Base-by-base conservation (phyloP, 2,888 invertebrate species). In the Scaptodrosophila latifasciaeformis region DNA sequence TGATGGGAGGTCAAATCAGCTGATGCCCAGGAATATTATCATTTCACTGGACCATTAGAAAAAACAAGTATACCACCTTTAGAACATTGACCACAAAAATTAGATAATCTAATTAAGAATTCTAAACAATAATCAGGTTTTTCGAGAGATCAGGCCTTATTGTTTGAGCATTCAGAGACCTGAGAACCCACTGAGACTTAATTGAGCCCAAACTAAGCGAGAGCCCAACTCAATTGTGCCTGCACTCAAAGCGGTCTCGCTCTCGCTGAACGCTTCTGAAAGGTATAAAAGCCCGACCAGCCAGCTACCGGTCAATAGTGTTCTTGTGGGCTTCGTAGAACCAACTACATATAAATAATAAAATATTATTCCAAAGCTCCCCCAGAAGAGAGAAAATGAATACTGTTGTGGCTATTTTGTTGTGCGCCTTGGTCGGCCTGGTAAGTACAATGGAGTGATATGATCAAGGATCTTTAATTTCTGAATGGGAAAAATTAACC, bases 341-440 rank as follows among this genome's bases (percentile, higher is more conserved):
- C 17, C 51, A 50, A 54, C 51, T 54, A 5, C 31, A n/a, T 35
- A 58, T 24, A 48, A 46, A 40, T 54, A 58, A 37, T 4, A 48
- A 51, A 31, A 15, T 30, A 15, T 17, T 31, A 35, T 34, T 9
- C 1, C 35, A 49, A 63, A 44, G 54, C 17, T 34, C 59, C 60
- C 56, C 15, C 50, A n/a, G n/a, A 74, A 81, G 4, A 3, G 24
- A 5, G 24, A 37, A 71, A 21, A 85, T 85, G 85, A 86, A 86
- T 70, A 82, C 76, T 62, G 40, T 78, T 49, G 54, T 85, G 62
- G 84, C 79, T 50, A 66, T 85, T 57, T 53, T 85, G 40, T 55
- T 85, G 50, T 79, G 83, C 55, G 84, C 84, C 45, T 49, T 86
- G 49, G 63, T 85, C 46, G 84, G 85, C 50, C 64, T 85, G 75